These are phyloP conservation scores for Fistularia tabacaria DNA, from an alignment of 2,797 vertebrate species.

Conservation along the genomic window DNA sequence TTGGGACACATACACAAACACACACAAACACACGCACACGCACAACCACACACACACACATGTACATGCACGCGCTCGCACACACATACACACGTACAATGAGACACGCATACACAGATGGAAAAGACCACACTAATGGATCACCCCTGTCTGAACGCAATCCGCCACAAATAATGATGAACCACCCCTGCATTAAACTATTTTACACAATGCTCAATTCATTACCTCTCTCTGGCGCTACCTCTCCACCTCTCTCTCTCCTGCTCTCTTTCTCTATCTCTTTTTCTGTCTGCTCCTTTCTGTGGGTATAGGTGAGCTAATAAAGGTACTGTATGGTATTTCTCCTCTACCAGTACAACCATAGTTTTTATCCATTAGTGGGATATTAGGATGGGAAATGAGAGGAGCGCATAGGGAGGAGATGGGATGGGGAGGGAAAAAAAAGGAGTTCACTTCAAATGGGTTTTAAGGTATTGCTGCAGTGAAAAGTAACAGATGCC, in stretches of 20 bases:
- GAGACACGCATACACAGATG: constrained; percentile 67
- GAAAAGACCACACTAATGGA: constrained; percentile 81
- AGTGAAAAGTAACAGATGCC: constrained; percentile 57
- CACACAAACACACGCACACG: constrained; percentile 43
- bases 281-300: constrained; percentile 21
- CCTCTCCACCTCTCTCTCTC: constrained; percentile 29
- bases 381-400: constrained; percentile 64
- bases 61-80: constrained; percentile 23
- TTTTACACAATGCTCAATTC: constrained; percentile 82
- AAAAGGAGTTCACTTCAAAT: constrained; percentile 58
- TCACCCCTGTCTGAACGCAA: constrained; percentile 80
- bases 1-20: constrained; percentile 56
- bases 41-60: constrained; percentile 41
- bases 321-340: constrained; percentile 75
- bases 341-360: constrained; percentile 68
- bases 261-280: constrained; percentile 9
- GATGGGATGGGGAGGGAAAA: constrained; percentile 37
- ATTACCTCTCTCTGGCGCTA: constrained; percentile 63
- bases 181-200: constrained; percentile 82
- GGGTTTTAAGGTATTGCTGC: constrained; percentile 55
- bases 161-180: constrained; percentile 84
- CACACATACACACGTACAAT: constrained; percentile 30
- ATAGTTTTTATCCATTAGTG: constrained; percentile 77
- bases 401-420: constrained; percentile 44
- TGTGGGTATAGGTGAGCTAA: constrained; percentile 73